These are phyloP conservation scores for Anser cygnoides DNA, from an alignment of 2,113 vertebrate genomes.

Conservation along the genomic window DNA sequence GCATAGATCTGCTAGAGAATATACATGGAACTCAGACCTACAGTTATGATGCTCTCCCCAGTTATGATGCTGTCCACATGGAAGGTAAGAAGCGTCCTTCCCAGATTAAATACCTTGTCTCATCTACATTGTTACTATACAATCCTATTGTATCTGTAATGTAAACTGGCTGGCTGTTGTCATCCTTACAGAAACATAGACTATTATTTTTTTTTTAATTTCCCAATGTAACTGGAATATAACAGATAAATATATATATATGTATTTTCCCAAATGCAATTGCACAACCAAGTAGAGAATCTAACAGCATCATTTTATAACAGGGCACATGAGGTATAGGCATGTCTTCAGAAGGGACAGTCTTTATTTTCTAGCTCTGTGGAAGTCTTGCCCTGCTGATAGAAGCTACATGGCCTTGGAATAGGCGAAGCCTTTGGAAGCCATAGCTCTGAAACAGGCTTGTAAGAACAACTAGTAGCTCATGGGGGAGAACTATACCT, in stretches of 20 bases:
- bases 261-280: neutral
- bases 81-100: neutral
- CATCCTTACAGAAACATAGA: neutral
- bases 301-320: neutral
- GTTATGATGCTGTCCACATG: accelerated
- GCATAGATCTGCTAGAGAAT: neutral
- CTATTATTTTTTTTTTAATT: neutral
- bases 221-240: neutral
- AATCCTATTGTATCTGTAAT: neutral
- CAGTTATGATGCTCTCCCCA: accelerated
- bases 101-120: neutral
- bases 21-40: neutral
- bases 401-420: neutral
- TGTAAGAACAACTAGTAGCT: neutral
- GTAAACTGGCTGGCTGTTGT: neutral
- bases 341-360: neutral
- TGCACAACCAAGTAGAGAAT: neutral
- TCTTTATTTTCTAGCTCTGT: neutral
- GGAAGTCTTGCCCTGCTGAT: neutral
- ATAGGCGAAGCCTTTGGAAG: neutral
- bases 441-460: neutral
- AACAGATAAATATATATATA: neutral
- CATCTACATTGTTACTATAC: neutral
- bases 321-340: neutral
- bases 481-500: neutral